Base-by-base conservation (phyloP, 2,113 vertebrate species). In the Sturnus vulgaris region DNA sequence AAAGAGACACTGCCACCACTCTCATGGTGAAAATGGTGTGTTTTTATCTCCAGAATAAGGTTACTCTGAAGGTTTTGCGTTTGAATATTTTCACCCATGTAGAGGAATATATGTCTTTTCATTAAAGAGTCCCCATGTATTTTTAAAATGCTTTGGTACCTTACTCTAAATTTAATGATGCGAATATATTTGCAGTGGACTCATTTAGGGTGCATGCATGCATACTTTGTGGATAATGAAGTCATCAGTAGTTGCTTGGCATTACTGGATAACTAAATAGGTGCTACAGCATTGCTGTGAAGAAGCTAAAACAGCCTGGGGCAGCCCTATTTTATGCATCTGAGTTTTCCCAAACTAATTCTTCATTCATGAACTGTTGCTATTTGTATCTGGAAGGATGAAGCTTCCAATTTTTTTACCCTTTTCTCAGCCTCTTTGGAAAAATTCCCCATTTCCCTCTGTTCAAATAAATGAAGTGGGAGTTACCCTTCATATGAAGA, bases 241-340 rank as follows among this genome's bases (percentile, higher is more conserved):
- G 80, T 92, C 33, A 8, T 92, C 90, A 88, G 83, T 46, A 92
- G 69, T 72, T 94, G 93, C 88, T 84, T 81, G 49, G 72, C 71
- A 86, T 96, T 96, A 96, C 82, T 96, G 95, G 88, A 79, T 96
- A 90, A 96, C 95, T 92, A 96, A 96, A 86, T 90, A 86, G 65
- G 76, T 93, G 40, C 77, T 76, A 37, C 42, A 91, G 50, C 53
- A 65, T 30, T 95, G 70, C 64, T 95, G 72, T 86, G 68, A 86
- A 94, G 94, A 95, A 90, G 91, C 66, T 93, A 61, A 90, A 95
- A 93, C 57, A 86, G 95, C 94, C 94, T 90, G 72, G 12, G 95
- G 96, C 96, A 86, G 33, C 37, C 86, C 46, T 95, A 82, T 53
- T 96, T 95, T 91, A 96, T 97, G 88, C 94, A 86, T 88, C 65